Conservation (phyloP, 2,888 invertebrate genomes). For the Anthrax anthrax region DNA sequence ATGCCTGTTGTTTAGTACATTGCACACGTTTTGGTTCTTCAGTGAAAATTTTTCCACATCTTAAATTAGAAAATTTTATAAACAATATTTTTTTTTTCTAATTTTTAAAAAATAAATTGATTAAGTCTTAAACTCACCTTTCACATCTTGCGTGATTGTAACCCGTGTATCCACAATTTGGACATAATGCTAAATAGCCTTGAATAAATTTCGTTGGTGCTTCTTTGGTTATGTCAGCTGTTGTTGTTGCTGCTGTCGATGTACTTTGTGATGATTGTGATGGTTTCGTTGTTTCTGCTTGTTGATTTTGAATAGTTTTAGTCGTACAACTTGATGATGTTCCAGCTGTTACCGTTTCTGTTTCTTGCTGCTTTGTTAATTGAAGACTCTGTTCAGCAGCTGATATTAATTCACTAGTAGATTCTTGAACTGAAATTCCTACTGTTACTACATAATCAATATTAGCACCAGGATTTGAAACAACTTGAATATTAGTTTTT, state of each 20-base stretch:
- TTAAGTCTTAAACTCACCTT: conserved; percentile 38
- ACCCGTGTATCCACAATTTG: conserved; percentile 64
- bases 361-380: conserved; percentile 24
- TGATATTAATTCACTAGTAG: conserved; percentile 31
- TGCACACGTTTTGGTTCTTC: conserved; percentile 49
- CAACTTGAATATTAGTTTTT: conserved; percentile 58
- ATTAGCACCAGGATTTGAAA: conserved; percentile 56
- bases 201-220: conserved; percentile 48
- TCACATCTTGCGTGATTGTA: conserved; percentile 67
- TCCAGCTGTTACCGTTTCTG: conserved; percentile 6
- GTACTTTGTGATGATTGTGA: neutral
- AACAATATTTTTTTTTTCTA: neutral
- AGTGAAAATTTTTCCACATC: conserved; percentile 54
- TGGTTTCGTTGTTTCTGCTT: neutral
- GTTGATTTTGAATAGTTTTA: conserved; percentile 7
- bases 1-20: conserved; percentile 17
- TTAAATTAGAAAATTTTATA: conserved; percentile 15
- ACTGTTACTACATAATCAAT: conserved; percentile 70
- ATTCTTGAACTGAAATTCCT: conserved; percentile 36
- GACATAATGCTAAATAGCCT: conserved; percentile 65
- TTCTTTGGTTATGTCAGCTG: conserved; percentile 29
- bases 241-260: neutral
- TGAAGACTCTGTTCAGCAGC: conserved; percentile 32
- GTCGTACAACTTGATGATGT: conserved; percentile 13
- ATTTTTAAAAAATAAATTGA: neutral